phyloP scores from a whole-genome alignment of 2,797 vertebrate genomes.

The Danio kyathit region DNA sequence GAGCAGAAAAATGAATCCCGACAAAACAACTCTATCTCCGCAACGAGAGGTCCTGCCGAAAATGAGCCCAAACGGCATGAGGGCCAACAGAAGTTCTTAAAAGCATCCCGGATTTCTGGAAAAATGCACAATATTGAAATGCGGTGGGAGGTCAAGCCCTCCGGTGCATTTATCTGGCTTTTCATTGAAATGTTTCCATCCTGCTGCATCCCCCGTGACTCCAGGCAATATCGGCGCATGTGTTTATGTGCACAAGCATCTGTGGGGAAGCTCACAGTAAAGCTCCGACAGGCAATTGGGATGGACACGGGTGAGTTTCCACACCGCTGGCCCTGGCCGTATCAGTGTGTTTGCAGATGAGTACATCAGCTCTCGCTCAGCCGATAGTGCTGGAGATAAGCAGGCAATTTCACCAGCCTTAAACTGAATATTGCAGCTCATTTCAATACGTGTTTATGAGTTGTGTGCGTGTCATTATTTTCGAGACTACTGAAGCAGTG shows the following conservation, averaged over 20 bases:
- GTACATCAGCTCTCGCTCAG: slow-evolving; percentile 36
- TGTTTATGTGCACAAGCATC: slow-evolving; percentile 33
- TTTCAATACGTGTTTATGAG: slow-evolving; percentile 43
- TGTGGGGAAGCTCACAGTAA: slow-evolving; percentile 13
- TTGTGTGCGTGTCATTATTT: slow-evolving; percentile 40
- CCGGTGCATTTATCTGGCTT: slow-evolving; percentile 39
- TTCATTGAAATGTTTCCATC: slow-evolving; percentile 38
- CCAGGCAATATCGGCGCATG: slow-evolving; percentile 26
- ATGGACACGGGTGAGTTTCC: slow-evolving; percentile 37
- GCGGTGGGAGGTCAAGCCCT: slow-evolving; percentile 63
- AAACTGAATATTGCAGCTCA: slow-evolving; percentile 27
- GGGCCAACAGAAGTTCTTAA: slow-evolving; percentile 61
- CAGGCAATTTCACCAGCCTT: slow-evolving; percentile 48
- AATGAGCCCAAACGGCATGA: slow-evolving; percentile 22
- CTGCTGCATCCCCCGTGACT: slow-evolving; percentile 17
- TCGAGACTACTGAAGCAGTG: slow-evolving; percentile 34
- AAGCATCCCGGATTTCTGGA: slow-evolving; percentile 74
- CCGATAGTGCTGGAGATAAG: slow-evolving; percentile 44
- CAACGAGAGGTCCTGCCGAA: slow-evolving; percentile 6
- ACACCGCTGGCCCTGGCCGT: slow-evolving; percentile 18
- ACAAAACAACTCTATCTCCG: slow-evolving; percentile 42
- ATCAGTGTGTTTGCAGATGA: slow-evolving; percentile 56
- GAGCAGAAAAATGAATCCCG: slow-evolving; percentile 29
- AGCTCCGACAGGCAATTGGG: slow-evolving; percentile 35
- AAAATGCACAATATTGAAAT: slow-evolving; percentile 75